Conservation (phyloP, 2,797 vertebrate species). For the Poeciliopsis paucimaculata region DNA sequence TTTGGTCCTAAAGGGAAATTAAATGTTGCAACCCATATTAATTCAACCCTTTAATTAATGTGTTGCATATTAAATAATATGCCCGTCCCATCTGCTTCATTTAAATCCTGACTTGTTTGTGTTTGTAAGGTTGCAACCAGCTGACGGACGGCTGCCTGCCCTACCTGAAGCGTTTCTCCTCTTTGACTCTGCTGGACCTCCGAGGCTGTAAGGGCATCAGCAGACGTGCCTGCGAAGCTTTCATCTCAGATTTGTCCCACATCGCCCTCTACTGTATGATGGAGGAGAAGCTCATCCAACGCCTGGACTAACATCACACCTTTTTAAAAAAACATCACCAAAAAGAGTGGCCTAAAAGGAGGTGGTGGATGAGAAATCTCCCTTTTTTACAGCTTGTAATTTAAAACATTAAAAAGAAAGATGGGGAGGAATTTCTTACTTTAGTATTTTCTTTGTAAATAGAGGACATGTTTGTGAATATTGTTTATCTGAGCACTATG, state of each 20-base stretch:
- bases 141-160: slow-evolving; percentile 92
- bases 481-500: not conserved
- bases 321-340: not conserved
- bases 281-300: slow-evolving; percentile 96
- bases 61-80: not conserved
- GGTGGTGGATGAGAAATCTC: not conserved
- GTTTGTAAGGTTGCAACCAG: slow-evolving; percentile 88
- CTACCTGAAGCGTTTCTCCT: slow-evolving; percentile 90
- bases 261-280: slow-evolving; percentile 93
- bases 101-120: not conserved
- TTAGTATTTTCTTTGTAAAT: not conserved
- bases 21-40: too few relatives aligned
- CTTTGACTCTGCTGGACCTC: slow-evolving; percentile 91
- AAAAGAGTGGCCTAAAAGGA: not conserved
- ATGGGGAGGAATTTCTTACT: not conserved
- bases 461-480: not conserved
- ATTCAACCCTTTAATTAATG: too few relatives aligned
- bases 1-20: too few relatives aligned
- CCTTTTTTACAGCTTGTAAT: not conserved
- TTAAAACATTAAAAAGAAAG: not conserved
- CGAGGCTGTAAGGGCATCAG: slow-evolving; percentile 91
- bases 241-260: slow-evolving; percentile 96
- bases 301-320: slow-evolving; percentile 78
- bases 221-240: slow-evolving; percentile 90
- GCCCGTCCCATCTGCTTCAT: not conserved